Evolutionary conservation across 2,888 invertebrate species (phyloP).

Genomic region (Lydus trimaculatus): DNA sequence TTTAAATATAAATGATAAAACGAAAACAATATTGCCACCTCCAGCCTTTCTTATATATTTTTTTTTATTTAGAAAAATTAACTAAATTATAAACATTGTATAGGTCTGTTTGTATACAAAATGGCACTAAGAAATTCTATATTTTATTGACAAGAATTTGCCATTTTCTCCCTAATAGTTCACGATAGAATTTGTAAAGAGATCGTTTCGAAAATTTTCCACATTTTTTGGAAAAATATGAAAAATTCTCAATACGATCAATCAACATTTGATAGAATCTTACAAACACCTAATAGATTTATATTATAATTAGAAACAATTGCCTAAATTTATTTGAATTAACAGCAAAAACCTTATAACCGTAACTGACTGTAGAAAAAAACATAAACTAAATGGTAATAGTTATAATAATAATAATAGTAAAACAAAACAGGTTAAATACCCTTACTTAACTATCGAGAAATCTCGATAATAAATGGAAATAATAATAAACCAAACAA

Average conservation of each 20-base stretch:
- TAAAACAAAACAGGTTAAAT: constrained; percentile 31
- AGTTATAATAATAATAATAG: constrained; percentile 5
- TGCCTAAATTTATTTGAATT: constrained; percentile 22
- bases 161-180: background rate
- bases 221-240: background rate
- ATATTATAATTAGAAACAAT: constrained; percentile 12
- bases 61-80: constrained; percentile 24
- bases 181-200: background rate
- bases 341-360: constrained; percentile 20
- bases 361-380: constrained; percentile 19
- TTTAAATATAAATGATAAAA: constrained; percentile 32
- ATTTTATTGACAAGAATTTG: background rate
- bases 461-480: constrained; percentile 17
- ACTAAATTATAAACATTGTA: constrained; percentile 28
- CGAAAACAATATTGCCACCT: constrained; percentile 56
- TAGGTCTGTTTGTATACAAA: constrained; percentile 43
- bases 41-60: constrained; percentile 53
- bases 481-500: constrained; percentile 18
- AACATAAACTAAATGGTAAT: constrained; percentile 21
- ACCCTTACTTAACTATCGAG: constrained; percentile 31
- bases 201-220: background rate
- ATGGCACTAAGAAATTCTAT: constrained; percentile 37
- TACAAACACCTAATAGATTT: constrained; percentile 23
- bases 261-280: constrained; percentile 15
- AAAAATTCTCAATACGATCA: background rate